Evolutionary conservation across 2,113 vertebrate species (phyloP).

Genomic region (Columbina picui): DNA sequence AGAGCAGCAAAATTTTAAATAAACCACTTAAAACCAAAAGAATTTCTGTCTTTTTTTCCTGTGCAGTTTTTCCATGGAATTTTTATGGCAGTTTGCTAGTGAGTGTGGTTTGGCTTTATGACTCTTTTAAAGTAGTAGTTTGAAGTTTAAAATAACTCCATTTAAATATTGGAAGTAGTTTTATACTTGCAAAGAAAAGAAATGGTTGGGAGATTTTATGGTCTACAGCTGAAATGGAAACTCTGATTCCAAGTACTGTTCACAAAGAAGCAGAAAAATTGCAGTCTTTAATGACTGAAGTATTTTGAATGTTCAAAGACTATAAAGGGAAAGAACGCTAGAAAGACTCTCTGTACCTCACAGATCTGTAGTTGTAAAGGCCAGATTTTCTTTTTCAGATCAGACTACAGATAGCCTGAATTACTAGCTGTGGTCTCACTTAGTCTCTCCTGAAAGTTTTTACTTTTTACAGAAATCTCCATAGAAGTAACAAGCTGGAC

Average conservation of each 20-base stretch:
- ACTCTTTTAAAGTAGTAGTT: background rate
- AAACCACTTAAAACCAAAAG: constrained; percentile 40
- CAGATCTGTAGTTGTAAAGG: background rate
- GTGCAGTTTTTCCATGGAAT: constrained; percentile 35
- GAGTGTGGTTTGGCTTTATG: background rate
- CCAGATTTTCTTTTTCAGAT: background rate
- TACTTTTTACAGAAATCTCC: background rate
- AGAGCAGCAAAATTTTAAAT: constrained; percentile 56
- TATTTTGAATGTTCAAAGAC: background rate
- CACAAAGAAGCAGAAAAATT: background rate
- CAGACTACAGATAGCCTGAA: background rate
- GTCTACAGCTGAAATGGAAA: background rate
- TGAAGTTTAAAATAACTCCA: constrained; percentile 19
- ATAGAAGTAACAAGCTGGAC: background rate
- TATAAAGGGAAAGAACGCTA: background rate
- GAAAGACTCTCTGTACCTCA: background rate
- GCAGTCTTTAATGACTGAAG: background rate
- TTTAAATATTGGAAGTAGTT: background rate
- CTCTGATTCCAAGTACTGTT: background rate
- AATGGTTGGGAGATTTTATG: background rate
- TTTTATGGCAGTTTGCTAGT: background rate
- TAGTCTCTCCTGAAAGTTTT: background rate
- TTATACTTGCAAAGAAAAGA: background rate
- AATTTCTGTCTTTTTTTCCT: background rate
- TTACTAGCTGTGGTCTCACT: background rate